Conservation (phyloP, 2,113 vertebrate species). For the Planiliza haematocheilus region DNA sequence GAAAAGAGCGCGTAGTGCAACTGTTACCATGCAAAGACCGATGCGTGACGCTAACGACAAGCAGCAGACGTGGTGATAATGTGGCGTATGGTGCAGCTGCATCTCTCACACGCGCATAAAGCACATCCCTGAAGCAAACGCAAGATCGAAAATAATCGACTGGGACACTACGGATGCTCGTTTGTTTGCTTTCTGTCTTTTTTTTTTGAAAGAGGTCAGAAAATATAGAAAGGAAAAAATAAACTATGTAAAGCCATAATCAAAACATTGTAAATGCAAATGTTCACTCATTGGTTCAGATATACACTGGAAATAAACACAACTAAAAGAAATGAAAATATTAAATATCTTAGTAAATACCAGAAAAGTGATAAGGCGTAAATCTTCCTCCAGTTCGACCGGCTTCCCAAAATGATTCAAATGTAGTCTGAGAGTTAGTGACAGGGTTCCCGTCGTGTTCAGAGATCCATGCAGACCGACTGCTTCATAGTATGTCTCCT, state of each 20-base stretch:
- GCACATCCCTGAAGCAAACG: slow-evolving; percentile 41
- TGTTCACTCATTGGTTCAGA: slow-evolving; percentile 64
- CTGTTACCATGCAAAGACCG: slow-evolving; percentile 56
- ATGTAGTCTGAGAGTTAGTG: background rate
- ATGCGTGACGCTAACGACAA: slow-evolving; percentile 22
- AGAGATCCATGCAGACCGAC: slow-evolving; percentile 21
- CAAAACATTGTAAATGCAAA: slow-evolving; percentile 59
- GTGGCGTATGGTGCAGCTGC: slow-evolving; percentile 29
- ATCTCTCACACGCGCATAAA: slow-evolving; percentile 1
- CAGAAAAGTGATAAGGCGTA: slow-evolving; percentile 75
- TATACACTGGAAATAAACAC: slow-evolving; percentile 57
- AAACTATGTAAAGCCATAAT: slow-evolving; percentile 53
- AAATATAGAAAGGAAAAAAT: slow-evolving; percentile 57
- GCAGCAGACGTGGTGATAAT: slow-evolving; percentile 38
- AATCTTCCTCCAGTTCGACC: slow-evolving; percentile 66
- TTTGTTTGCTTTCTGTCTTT: too few relatives aligned
- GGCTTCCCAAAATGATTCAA: slow-evolving; percentile 25
- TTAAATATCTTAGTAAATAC: slow-evolving; percentile 80
- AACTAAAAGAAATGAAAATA: slow-evolving; percentile 38
- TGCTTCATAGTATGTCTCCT: slow-evolving; percentile 29
- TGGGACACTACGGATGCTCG: slow-evolving; percentile 34
- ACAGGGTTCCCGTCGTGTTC: slow-evolving; percentile 10
- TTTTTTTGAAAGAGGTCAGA: slow-evolving; percentile 55
- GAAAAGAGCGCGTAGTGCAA: slow-evolving; percentile 43
- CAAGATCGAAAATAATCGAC: slow-evolving; percentile 18